Evolutionary conservation across 2,113 vertebrate genomes (phyloP), one percentile per base, ranked within the genome.

Genomic region (Pseudonaja textilis): DNA sequence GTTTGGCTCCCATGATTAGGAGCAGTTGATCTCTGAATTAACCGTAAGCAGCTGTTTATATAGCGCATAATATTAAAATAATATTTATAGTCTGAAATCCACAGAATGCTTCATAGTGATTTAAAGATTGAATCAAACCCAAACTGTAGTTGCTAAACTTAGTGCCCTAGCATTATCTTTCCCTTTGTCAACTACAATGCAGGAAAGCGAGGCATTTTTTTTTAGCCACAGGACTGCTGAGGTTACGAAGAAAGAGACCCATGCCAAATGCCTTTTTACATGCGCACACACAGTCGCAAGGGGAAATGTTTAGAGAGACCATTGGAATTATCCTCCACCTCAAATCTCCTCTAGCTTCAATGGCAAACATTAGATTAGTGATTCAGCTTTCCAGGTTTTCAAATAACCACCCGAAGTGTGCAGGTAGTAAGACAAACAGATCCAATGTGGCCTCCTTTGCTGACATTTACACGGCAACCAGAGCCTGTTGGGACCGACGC

Each of bases 21-120:
- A 96, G 93, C 96, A 97, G 96, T 93, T 96, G 94, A 94, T 93
- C 91, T 97, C 94, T 96, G 94, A 96, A 96, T 96, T 95, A 97
- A 96, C 94, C 96, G 93, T 96, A 93, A 95, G 95, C 91, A 96
- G 94, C 95, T 93, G 90, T 96, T 97, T 96, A 95, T 92, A 95
- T 55, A 96, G 94, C 94, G 95, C 95, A 95, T 93, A 94, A 91
- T 25, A 23, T 94, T 95, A 92, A 94, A 96, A 97, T 93, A 93
- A 89, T 91, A 87, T 94, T 45, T 91, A n/a, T 95, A 91, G 94
- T 96, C 94, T 92, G 90, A 95, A 96, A 94, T 96, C 91, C 91
- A 95, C 95, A 96, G 96, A 94, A 92, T 95, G 89, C 47, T 92
- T 93, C 94, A 96, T 96, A 18, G 90, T 95, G 57, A 94, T 96